These are phyloP conservation scores for Rhopalosiphum padi DNA, from an alignment of 1,140 invertebrate genomes.

Conservation along the genomic window DNA sequence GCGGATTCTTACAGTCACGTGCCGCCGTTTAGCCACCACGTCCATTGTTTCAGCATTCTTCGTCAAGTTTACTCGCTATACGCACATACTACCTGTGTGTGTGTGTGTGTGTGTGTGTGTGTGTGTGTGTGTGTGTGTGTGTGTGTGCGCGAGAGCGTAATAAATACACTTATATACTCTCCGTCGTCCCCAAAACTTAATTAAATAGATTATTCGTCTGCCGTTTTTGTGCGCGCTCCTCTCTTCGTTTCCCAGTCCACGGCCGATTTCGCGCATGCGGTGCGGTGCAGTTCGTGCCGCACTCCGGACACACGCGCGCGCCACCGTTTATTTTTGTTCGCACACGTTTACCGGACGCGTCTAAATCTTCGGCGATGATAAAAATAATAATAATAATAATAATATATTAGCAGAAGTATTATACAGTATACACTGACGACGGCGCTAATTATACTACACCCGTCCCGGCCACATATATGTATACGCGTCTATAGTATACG, in stretches of 20 bases:
- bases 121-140: too few relatives aligned
- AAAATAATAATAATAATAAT: neutral
- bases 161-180: neutral
- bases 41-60: neutral
- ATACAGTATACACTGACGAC: neutral
- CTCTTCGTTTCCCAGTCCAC: neutral
- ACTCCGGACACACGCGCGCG: neutral
- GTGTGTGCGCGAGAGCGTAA: neutral
- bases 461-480: too few relatives aligned
- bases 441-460: neutral
- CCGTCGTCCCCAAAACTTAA: neutral
- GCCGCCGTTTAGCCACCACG: neutral
- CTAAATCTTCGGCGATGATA: neutral
- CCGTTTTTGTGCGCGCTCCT: neutral
- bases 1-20: slow-evolving; percentile 1
- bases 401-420: neutral
- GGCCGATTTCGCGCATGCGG: neutral
- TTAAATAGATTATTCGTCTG: neutral
- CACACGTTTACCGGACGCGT: neutral
- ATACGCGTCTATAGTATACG: neutral
- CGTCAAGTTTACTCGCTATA: too few relatives aligned
- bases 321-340: neutral
- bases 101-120: too few relatives aligned
- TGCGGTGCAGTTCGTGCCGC: neutral
- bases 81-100: too few relatives aligned